Evolutionary conservation across 2,888 invertebrate genomes (phyloP).

Genomic region (Silvanus unidentatus): DNA sequence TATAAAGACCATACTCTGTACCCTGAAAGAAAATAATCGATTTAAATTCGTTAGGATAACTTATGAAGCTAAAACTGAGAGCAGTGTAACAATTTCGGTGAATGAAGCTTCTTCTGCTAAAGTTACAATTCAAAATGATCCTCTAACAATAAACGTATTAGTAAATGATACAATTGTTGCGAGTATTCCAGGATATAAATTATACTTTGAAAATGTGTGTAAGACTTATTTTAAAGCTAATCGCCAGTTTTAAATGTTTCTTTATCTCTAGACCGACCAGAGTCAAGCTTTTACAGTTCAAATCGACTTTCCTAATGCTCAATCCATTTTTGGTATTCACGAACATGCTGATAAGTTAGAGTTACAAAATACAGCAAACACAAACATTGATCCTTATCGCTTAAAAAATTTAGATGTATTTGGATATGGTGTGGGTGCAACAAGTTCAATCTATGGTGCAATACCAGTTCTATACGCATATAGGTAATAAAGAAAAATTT

Average conservation of each 20-base stretch:
- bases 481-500: too few species aligned
- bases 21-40: too few species aligned
- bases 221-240: not conserved
- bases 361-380: conserved; percentile 65
- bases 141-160: conserved; percentile 9
- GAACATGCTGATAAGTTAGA: conserved; percentile 87
- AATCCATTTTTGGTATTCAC: conserved; percentile 54
- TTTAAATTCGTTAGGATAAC: too few species aligned
- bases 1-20: not conserved
- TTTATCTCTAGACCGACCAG: conserved; percentile 4
- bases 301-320: conserved; percentile 16
- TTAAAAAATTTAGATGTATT: conserved; percentile 92
- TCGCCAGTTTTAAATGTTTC: not conserved
- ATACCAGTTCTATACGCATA: conserved; percentile 88
- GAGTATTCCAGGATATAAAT: conserved; percentile 1
- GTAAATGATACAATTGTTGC: not conserved
- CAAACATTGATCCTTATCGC: conserved; percentile 75
- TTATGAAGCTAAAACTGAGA: not conserved
- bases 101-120: not conserved
- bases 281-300: conserved; percentile 12
- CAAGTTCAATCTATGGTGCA: conserved; percentile 57
- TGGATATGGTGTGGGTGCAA: conserved; percentile 83
- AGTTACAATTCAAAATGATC: conserved; percentile 1
- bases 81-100: not conserved
- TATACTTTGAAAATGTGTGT: conserved; percentile 9